phyloP scores from a whole-genome alignment of 2,888 invertebrate species.

The Hirtodrosophila alboralis region DNA sequence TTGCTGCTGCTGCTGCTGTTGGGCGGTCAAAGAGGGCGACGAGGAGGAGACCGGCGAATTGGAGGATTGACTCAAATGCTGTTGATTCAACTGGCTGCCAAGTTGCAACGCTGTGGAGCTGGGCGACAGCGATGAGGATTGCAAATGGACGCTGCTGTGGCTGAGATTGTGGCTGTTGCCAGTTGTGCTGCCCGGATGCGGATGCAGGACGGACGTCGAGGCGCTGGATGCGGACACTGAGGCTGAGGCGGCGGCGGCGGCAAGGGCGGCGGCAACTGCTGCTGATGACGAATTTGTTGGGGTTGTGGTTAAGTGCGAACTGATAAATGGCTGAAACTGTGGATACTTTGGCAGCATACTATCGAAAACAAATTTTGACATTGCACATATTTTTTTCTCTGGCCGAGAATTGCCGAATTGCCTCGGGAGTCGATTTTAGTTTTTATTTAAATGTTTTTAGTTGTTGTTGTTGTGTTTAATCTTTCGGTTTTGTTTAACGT shows the following conservation, averaged over 20 bases:
- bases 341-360: conserved; percentile 98
- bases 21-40: conserved; percentile 80
- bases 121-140: conserved; percentile 75
- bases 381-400: conserved; percentile 87
- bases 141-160: conserved; percentile 58
- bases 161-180: conserved; percentile 74
- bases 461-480: conserved; percentile 2
- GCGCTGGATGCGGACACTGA: conserved; percentile 80
- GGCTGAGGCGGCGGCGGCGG: conserved; percentile 82
- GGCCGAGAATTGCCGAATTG: conserved; percentile 67
- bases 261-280: conserved; percentile 87
- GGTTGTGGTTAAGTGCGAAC: conserved; percentile 84
- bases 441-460: conserved; percentile 16
- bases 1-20: conserved; percentile 67
- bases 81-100: conserved; percentile 58
- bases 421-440: conserved; percentile 36
- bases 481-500: neutral
- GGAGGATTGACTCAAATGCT: conserved; percentile 80
- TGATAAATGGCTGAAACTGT: conserved; percentile 87
- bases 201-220: conserved; percentile 66
- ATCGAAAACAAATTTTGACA: conserved; percentile 99
- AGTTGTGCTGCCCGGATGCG: conserved; percentile 71
- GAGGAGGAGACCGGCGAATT: conserved; percentile 83
- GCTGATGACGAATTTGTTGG: conserved; percentile 87
- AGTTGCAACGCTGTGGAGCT: conserved; percentile 68